Conservation (phyloP, 2,113 vertebrate species). For the Bos indicus region DNA sequence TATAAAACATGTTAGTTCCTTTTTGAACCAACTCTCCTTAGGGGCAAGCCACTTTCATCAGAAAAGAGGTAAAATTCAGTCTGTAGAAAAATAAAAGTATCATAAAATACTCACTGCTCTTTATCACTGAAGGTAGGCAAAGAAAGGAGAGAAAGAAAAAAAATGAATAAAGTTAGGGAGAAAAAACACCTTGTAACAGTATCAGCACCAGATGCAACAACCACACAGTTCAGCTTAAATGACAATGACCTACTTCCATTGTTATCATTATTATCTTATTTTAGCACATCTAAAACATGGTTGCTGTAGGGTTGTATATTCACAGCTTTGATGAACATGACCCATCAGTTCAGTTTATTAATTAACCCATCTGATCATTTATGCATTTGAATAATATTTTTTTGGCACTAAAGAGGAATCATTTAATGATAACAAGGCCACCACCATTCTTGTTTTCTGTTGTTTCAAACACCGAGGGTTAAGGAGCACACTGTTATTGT, state of each 20-base stretch:
- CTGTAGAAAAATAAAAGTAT: background rate
- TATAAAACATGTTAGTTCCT: background rate
- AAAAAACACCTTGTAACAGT: background rate
- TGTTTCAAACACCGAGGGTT: background rate
- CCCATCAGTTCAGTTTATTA: background rate
- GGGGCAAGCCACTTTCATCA: background rate
- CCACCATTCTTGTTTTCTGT: background rate
- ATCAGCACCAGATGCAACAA: background rate
- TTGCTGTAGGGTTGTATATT: background rate
- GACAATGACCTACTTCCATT: background rate
- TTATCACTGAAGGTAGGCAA: conserved; percentile 85
- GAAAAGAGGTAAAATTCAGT: background rate
- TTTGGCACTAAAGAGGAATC: background rate
- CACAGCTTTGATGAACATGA: background rate
- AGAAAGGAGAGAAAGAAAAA: conserved; percentile 49
- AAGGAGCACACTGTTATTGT: background rate
- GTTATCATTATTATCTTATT: background rate
- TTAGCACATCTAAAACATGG: background rate
- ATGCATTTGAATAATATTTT: background rate
- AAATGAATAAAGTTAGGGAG: background rate
- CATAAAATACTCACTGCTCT: conserved; percentile 90
- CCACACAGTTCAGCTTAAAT: background rate
- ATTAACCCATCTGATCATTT: background rate
- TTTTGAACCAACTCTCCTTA: background rate
- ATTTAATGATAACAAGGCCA: background rate